phyloP scores from a whole-genome alignment of 2,888 invertebrate genomes.

The Mimachlamys varia region DNA sequence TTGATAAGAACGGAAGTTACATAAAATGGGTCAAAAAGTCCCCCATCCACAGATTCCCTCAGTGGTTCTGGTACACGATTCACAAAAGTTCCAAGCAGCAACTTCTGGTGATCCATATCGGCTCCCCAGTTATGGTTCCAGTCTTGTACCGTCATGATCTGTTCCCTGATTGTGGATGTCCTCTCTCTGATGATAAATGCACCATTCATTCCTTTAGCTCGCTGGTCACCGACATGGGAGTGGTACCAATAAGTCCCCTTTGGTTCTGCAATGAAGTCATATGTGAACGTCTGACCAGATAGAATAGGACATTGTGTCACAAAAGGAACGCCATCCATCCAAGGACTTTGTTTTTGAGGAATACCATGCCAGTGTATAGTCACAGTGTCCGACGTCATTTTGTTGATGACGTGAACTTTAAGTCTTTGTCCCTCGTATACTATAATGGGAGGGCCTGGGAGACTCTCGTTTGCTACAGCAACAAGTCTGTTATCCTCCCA shows the following conservation, averaged over 20 bases:
- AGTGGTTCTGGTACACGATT: constrained; percentile 41
- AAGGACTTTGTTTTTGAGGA: constrained; percentile 68
- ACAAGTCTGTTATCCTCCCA: constrained; percentile 62
- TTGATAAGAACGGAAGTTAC: constrained; percentile 61
- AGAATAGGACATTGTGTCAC: constrained; percentile 76
- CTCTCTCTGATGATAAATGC: constrained; percentile 69
- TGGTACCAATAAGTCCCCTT: constrained; percentile 72
- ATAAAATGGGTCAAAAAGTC: constrained; percentile 45
- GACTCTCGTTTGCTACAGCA: constrained; percentile 68
- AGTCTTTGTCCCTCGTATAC: constrained; percentile 73
- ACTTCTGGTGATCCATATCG: constrained; percentile 48
- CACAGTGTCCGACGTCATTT: constrained; percentile 61
- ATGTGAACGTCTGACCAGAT: constrained; percentile 72
- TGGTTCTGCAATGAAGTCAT: constrained; percentile 66
- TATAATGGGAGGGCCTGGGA: constrained; percentile 74
- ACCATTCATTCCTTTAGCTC: constrained; percentile 73
- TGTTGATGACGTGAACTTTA: constrained; percentile 69
- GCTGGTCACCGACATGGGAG: constrained; percentile 67
- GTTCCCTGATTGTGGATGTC: constrained; percentile 46
- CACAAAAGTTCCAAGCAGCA: constrained; percentile 51
- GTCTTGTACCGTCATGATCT: constrained; percentile 58
- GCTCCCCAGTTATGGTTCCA: constrained; percentile 62
- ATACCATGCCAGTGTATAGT: constrained; percentile 78
- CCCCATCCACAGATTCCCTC: constrained; percentile 44
- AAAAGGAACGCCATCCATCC: constrained; percentile 73